phyloP scores from a whole-genome alignment of 2,888 invertebrate species.

The Phaedon cochleariae region DNA sequence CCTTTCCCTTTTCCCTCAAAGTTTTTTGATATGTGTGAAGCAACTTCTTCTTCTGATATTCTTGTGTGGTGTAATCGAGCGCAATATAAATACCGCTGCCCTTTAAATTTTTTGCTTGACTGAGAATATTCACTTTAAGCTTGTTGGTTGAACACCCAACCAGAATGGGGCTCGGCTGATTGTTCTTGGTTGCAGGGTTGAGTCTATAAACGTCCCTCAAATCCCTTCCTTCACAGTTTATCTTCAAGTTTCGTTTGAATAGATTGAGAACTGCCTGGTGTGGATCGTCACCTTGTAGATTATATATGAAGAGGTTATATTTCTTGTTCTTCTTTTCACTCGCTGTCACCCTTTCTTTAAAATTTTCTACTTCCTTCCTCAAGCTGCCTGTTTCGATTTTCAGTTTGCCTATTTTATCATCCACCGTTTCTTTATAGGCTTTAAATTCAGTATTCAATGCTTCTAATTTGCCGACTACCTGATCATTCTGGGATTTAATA shows the following conservation, averaged over 20 bases:
- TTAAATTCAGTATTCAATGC: neutral
- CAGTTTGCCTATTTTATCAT: neutral
- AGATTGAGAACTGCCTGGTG: neutral
- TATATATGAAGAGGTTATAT: neutral
- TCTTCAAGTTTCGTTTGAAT: neutral
- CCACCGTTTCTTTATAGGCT: neutral
- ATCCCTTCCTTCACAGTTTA: neutral
- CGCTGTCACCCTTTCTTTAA: neutral
- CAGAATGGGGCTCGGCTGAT: neutral
- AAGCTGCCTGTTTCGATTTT: too few species aligned
- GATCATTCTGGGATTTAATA: neutral
- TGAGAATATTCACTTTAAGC: neutral
- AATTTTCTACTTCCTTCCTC: neutral
- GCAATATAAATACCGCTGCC: neutral
- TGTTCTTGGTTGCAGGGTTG: neutral
- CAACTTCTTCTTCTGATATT: neutral
- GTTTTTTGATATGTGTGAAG: slow-evolving; percentile 1
- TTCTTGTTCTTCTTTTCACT: neutral
- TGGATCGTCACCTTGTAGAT: neutral
- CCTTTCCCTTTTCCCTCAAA: neutral
- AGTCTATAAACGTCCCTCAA: neutral
- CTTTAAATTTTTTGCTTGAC: neutral
- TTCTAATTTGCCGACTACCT: neutral
- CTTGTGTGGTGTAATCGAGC: neutral
- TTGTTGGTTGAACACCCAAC: slow-evolving; percentile 2